These are phyloP conservation scores for Potorous gilbertii DNA, from an alignment of 2,797 vertebrate species.

Conservation along the genomic window DNA sequence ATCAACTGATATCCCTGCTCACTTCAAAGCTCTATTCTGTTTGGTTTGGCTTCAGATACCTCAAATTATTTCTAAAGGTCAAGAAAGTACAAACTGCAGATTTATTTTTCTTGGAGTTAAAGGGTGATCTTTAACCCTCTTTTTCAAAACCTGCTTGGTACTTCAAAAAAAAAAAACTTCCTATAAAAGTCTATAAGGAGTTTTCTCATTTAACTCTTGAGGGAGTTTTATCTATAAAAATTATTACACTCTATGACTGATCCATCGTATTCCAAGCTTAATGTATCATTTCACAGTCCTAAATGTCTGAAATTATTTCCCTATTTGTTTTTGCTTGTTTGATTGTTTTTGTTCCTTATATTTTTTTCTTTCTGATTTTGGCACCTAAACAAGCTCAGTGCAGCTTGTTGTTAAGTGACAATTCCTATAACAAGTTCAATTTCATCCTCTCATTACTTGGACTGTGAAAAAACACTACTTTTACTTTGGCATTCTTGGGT, in stretches of 20 bases:
- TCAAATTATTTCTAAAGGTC: slow-evolving; percentile 65
- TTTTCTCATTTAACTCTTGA: background rate
- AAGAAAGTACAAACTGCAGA: slow-evolving; percentile 67
- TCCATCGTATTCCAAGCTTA: slow-evolving; percentile 19
- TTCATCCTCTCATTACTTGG: background rate
- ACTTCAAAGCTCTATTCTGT: slow-evolving; percentile 35
- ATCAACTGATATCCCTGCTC: slow-evolving; percentile 43
- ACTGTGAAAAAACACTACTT: background rate
- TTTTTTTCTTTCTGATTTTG: background rate
- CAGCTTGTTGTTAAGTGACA: slow-evolving; percentile 41
- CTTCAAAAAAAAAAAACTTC: slow-evolving; percentile 64
- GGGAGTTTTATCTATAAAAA: slow-evolving; percentile 7
- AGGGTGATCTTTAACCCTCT: slow-evolving; percentile 51
- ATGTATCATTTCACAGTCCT: slow-evolving; percentile 9
- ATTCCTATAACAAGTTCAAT: background rate
- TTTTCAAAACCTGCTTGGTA: slow-evolving; percentile 59
- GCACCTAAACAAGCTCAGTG: background rate
- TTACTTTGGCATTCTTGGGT: slow-evolving; percentile 15
- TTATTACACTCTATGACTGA: background rate
- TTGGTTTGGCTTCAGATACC: slow-evolving; percentile 53
- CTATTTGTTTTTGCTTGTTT: slow-evolving; percentile 11
- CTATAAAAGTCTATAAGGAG: slow-evolving; percentile 64
- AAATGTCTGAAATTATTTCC: background rate
- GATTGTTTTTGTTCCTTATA: background rate
- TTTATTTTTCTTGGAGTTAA: slow-evolving; percentile 70